phyloP scores from a whole-genome alignment of 2,888 invertebrate species.

The Microctonus brassicae region DNA sequence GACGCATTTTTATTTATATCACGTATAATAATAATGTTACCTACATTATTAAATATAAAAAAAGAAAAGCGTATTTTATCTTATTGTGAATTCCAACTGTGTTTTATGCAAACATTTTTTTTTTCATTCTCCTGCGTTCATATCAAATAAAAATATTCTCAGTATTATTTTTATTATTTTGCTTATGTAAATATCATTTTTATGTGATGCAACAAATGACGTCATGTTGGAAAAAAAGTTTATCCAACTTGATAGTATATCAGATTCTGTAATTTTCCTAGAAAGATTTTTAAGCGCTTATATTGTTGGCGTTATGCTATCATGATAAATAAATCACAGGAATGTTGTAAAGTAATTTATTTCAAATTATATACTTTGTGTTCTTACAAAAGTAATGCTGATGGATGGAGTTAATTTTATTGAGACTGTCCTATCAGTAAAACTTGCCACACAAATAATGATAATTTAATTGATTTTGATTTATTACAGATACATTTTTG shows the following conservation, averaged over 20 bases:
- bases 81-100: too few relatives aligned
- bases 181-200: not conserved
- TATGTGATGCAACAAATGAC: not conserved
- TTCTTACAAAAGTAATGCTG: not conserved
- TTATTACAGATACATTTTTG: too few relatives aligned
- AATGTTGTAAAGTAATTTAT: too few relatives aligned
- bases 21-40: too few relatives aligned
- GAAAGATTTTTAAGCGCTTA: not conserved
- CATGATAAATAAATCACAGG: not conserved
- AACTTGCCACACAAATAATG: not conserved
- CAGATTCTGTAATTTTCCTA: not conserved
- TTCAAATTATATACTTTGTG: too few relatives aligned
- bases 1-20: too few relatives aligned
- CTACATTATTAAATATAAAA: too few relatives aligned
- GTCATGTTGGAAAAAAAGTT: not conserved
- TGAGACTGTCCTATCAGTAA: not conserved
- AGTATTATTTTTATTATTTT: not conserved
- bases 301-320: not conserved
- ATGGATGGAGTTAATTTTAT: not conserved
- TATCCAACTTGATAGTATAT: not conserved
- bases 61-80: too few relatives aligned
- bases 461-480: too few relatives aligned
- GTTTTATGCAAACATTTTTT: too few relatives aligned
- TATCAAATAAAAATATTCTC: too few relatives aligned
- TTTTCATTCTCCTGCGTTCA: too few relatives aligned